Base-by-base conservation (phyloP, 2,113 vertebrate genomes). In the Motacilla tschutschensis region DNA sequence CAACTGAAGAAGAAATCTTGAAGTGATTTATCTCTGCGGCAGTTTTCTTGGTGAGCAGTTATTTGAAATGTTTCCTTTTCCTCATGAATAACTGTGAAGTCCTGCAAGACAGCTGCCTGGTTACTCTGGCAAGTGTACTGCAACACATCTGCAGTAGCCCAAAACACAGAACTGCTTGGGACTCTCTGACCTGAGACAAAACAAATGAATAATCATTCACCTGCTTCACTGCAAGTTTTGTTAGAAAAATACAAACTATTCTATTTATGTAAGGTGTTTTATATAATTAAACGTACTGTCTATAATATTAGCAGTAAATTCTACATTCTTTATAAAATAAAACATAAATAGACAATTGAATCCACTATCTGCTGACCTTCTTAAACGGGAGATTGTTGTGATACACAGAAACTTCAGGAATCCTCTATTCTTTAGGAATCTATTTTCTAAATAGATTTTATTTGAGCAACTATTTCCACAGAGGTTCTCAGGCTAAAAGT, bases 401-500 rank as follows among this genome's bases (percentile, higher is more conserved):
- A 79, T 35, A 73, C 8, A n/a, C 7, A 74, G 40, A 75, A 89
- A 54, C 31, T 79, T 69, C 47, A 76, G 75, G 41, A 83, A 76
- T 83, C 51, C 55, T 88, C 19, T 77, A 0, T 77, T 83, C 55
- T 77, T 83, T 54, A 69, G 72, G 22, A 79, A 85, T 53, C 41
- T 72, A 21, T 71, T 87, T 80, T 80, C 50, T 75, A 89, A 91
- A 83, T 50, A 57, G 54, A 57, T 57, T 57, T 57, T 25, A 66
- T 82, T 59, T 54, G 15, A 60, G 24, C 16, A 17, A 73, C 36
- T 87, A 43, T 89, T 79, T 91, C 51, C 59, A 72, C 63, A 75
- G 69, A 4, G 15, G 33, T 91, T 91, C 78, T 89, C 33, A 53
- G 41, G 83, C 75, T 86, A 79, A 88, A 91, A 87, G 67, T 47